Conservation (phyloP, 2,888 invertebrate species). For the Idaea dimidiata region DNA sequence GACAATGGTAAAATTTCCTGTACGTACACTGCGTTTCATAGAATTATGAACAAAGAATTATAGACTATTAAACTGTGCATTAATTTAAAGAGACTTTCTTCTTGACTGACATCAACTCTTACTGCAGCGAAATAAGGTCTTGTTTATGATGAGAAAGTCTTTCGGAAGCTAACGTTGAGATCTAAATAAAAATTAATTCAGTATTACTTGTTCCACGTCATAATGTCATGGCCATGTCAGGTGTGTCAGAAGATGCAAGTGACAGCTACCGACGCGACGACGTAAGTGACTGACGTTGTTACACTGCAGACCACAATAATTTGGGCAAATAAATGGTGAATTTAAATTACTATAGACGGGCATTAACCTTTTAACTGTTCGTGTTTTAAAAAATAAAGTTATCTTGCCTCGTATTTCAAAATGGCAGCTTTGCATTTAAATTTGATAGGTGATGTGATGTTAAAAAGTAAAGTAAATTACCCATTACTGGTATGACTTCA, state of each 20-base stretch:
- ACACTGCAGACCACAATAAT: constrained; percentile 22
- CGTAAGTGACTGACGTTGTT: constrained; percentile 16
- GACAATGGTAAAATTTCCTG: constrained; percentile 25
- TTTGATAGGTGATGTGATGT: background rate
- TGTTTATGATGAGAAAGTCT: constrained; percentile 7
- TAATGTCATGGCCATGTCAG: constrained; percentile 35
- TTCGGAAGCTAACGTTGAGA: constrained; percentile 16
- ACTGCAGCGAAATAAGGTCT: constrained; percentile 21
- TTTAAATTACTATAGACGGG: background rate
- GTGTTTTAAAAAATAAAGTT: background rate
- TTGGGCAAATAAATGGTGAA: background rate
- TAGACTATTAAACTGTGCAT: constrained; percentile 37
- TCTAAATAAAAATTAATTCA: constrained; percentile 28
- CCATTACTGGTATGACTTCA: background rate
- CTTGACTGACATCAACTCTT: constrained; percentile 14
- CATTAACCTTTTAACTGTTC: constrained; percentile 1
- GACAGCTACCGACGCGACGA: constrained; percentile 22
- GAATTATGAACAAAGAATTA: constrained; percentile 22
- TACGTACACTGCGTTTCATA: constrained; percentile 35
- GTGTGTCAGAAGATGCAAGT: constrained; percentile 35
- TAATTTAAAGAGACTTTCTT: constrained; percentile 28
- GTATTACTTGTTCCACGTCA: constrained; percentile 36
- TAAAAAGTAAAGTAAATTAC: background rate
- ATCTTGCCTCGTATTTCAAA: background rate
- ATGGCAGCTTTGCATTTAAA: background rate